Conservation (phyloP, 1,140 invertebrate genomes). For the Papilio machaon region DNA sequence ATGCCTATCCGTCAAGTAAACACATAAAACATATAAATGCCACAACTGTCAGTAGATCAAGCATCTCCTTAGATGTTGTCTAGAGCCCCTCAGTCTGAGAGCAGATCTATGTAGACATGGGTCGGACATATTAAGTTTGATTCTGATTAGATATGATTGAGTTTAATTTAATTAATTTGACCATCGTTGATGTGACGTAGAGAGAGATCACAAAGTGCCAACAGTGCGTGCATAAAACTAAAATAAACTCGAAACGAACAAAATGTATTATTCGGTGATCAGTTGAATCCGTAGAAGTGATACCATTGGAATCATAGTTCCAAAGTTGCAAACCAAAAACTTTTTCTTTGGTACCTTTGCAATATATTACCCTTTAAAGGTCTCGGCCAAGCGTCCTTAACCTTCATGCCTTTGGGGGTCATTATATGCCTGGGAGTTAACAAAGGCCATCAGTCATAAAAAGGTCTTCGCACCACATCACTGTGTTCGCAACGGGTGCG, state of each 20-base stretch:
- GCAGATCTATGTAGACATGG: not conserved
- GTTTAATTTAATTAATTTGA: not conserved
- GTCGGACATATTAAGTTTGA: conserved; percentile 9
- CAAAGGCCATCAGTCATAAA: not conserved
- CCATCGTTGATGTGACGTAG: not conserved
- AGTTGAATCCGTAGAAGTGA: not conserved
- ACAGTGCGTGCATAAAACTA: not conserved
- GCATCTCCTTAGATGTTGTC: not conserved
- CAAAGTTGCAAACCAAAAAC: no score
- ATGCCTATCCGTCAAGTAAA: not conserved
- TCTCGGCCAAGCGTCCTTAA: not conserved
- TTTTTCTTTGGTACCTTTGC: not conserved
- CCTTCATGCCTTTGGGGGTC: not conserved
- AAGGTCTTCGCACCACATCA: conserved; percentile 24
- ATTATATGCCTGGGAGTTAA: not conserved
- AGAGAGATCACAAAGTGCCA: not conserved
- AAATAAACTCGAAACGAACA: not conserved
- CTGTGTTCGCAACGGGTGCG: conserved; percentile 59
- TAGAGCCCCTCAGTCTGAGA: not conserved
- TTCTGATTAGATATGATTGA: not conserved
- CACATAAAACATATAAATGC: not conserved
- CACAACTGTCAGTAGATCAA: not conserved
- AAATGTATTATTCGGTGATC: not conserved
- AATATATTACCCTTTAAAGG: not conserved
- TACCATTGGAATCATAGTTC: not conserved